Base-by-base conservation (phyloP, 2,113 vertebrate genomes). In the Mormyrus lacerda region DNA sequence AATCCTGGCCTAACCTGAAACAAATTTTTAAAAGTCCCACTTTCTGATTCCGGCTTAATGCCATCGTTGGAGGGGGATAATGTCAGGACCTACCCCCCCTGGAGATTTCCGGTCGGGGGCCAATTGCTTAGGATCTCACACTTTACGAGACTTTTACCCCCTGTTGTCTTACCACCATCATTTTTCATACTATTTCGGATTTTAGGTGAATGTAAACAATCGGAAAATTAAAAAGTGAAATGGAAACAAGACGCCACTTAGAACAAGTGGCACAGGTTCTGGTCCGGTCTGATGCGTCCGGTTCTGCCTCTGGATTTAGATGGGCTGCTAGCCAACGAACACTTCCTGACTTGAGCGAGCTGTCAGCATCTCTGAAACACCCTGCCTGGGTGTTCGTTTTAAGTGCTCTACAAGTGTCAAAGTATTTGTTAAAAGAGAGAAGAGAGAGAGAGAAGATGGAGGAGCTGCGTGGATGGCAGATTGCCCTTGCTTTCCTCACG, bases 281-380 rank as follows among this genome's bases (percentile, higher is more conserved):
- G 35, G 48, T 31, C 8, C 1, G 55, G 35, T n/a, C 35, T 8
- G 5, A 50, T 44, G 55, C 21, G 9, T 51, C 48, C 11, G 35
- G 55, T 24, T 19, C 87, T n/a, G 87, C 11, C 47, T 50, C 39
- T 5, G 7, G 44, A 50, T 47, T 61, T 69, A 89, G 89, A 53
- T 19, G 47, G 89, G 88, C 85, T 55, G 17, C 53, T 24, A 19
- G 51, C 50, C 11, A 51, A 27, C 79, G 48, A 82, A 7, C n/a
- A 19, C 24, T 31, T 85, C 51, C 89, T 65, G 17, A 85, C 58
- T 51, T 51, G 85, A 31, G 85, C 89, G 65, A 48, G 69, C 83
- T 87, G 93, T 94, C 92, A 91, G 92, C 53, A 95, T 93, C 90
- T 92, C 89, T 39, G 27, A 19, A 90, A 91, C 92, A 91, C 85